Evolutionary conservation across 2,113 vertebrate genomes (phyloP).

Genomic region (Sturnira hondurensis): DNA sequence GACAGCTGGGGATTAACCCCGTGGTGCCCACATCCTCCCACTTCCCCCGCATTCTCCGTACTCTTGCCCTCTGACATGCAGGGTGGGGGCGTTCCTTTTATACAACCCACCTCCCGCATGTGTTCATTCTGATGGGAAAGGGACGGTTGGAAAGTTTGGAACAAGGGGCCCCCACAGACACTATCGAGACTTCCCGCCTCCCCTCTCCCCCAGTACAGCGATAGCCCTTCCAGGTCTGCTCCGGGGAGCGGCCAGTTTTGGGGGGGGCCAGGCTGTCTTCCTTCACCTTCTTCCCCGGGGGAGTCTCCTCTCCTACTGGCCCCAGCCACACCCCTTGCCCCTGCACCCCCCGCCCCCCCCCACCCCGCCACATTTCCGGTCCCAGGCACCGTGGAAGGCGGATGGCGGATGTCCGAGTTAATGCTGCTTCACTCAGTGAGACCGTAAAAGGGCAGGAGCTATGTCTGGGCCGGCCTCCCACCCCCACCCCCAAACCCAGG

Average conservation of each 20-base stretch:
- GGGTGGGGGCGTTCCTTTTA: not conserved
- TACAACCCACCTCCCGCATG: not conserved
- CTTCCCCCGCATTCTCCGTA: not conserved
- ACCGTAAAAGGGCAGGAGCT: constrained; percentile 74
- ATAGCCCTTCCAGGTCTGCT: not conserved
- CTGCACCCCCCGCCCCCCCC: not conserved
- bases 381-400: constrained; percentile 59
- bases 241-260: not conserved
- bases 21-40: constrained; percentile 16
- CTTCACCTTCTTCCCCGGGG: not conserved
- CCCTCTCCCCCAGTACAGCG: not conserved
- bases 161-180: not conserved
- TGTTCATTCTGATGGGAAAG: not conserved
- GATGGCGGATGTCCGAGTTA: constrained; percentile 75
- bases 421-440: constrained; percentile 63
- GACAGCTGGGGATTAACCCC: constrained; percentile 51
- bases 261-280: not conserved
- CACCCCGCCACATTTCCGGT: constrained; percentile 68
- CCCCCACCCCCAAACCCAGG: not conserved
- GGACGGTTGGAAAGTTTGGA: not conserved
- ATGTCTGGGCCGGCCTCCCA: constrained; percentile 45
- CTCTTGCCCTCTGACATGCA: not conserved
- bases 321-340: not conserved
- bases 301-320: not conserved
- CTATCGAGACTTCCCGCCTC: constrained; percentile 22